Evolutionary conservation across 1,140 invertebrate species (phyloP).

Genomic region (Pseudomyrmex gracilis): DNA sequence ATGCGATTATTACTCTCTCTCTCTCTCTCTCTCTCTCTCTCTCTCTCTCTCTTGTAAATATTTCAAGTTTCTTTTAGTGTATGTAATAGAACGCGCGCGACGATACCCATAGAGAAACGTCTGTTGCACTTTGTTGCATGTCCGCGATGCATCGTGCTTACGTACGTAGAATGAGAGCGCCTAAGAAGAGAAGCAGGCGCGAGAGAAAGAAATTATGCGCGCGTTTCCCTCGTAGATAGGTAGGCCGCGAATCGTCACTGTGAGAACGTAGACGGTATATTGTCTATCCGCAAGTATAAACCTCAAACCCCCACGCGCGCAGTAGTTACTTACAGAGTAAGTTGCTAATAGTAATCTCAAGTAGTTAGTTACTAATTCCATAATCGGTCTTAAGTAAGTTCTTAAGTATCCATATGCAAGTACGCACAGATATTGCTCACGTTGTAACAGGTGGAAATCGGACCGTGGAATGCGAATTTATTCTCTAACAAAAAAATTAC

Average conservation of each 20-base stretch:
- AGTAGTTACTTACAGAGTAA: constrained; percentile 27
- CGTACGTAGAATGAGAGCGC: not conserved
- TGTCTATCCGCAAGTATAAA: constrained; percentile 15
- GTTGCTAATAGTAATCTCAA: constrained; percentile 50
- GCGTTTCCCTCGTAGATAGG: constrained; percentile 28
- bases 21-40: no score
- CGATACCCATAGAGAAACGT: not conserved
- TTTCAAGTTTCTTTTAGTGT: not conserved
- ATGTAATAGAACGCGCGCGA: not conserved
- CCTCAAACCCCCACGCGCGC: not conserved
- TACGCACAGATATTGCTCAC: not conserved
- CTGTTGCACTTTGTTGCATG: not conserved
- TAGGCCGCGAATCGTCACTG: constrained; percentile 8
- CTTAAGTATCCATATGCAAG: constrained; percentile 16
- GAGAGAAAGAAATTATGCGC: constrained; percentile 43
- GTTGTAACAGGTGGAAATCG: not conserved
- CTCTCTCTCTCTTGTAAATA: no score
- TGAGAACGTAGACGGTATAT: constrained; percentile 19
- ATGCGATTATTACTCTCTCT: no score
- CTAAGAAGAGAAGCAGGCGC: constrained; percentile 23
- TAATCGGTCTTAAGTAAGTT: constrained; percentile 43
- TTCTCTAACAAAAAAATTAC: not conserved
- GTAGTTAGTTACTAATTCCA: constrained; percentile 36
- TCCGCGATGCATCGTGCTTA: not conserved
- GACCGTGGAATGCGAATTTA: not conserved